Evolutionary conservation across 2,797 vertebrate species (phyloP).

Genomic region (Rhodeus uyekii): DNA sequence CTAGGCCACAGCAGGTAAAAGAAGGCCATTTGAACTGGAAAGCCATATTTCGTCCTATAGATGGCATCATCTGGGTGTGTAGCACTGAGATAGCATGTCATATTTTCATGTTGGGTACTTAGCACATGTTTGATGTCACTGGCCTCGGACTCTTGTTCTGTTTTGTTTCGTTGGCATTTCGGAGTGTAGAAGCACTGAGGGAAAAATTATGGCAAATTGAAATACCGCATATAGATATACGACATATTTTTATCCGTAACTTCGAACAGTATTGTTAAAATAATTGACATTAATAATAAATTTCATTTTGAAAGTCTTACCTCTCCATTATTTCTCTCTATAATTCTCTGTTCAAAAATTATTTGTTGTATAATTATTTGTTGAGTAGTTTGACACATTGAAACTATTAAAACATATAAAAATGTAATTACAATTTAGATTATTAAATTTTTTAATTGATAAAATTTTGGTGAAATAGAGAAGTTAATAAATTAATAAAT

Average conservation of each 20-base stretch:
- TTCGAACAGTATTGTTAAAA: not conserved
- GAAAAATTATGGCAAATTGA: slow-evolving; percentile 20
- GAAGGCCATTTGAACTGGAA: slow-evolving; percentile 65
- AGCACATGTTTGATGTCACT: slow-evolving; percentile 72
- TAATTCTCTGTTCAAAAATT: not conserved
- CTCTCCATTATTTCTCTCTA: not conserved
- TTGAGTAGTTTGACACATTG: not conserved
- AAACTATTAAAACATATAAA: not conserved
- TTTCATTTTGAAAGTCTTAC: not conserved
- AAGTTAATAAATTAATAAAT: not conserved
- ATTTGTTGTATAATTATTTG: not conserved
- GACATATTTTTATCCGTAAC: not conserved
- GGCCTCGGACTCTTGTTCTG: slow-evolving; percentile 69
- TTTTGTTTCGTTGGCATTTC: slow-evolving; percentile 74
- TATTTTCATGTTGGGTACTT: slow-evolving; percentile 57
- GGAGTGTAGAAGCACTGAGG: slow-evolving; percentile 85
- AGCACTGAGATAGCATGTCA: slow-evolving; percentile 70
- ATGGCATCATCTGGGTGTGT: slow-evolving; percentile 70
- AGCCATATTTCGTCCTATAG: slow-evolving; percentile 72
- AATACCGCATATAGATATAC: not conserved
- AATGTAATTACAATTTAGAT: not conserved
- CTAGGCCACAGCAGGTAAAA: slow-evolving; percentile 81
- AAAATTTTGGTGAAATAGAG: not conserved
- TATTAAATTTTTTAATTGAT: not conserved
- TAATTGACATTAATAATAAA: not conserved